Conservation (phyloP, 2,888 invertebrate genomes). For the Osedax fenrisi region DNA sequence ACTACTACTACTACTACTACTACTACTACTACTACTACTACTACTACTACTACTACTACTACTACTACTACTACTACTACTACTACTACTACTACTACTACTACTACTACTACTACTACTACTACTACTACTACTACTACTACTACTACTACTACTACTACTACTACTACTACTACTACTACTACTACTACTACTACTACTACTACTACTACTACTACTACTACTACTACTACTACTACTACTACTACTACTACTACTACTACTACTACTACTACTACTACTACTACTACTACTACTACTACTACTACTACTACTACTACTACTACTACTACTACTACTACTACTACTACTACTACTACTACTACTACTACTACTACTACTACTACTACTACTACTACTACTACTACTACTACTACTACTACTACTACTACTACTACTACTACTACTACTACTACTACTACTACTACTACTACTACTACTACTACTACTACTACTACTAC, state of each 20-base stretch:
- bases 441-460: background rate
- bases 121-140: background rate
- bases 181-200: background rate
- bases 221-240: background rate
- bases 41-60: slow-evolving; percentile 2
- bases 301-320: background rate
- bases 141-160: slow-evolving; percentile 2
- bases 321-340: background rate
- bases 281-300: background rate
- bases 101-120: too few relatives aligned
- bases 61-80: background rate
- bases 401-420: background rate
- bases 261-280: background rate
- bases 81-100: too few relatives aligned
- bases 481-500: background rate
- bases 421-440: background rate
- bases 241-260: background rate
- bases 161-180: background rate
- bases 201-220: background rate
- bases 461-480: background rate
- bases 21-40: too few relatives aligned
- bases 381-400: background rate
- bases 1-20: too few relatives aligned
- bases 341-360: background rate
- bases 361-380: background rate